Conservation (phyloP, 2,797 vertebrate species). For the Propithecus perrieri region DNA sequence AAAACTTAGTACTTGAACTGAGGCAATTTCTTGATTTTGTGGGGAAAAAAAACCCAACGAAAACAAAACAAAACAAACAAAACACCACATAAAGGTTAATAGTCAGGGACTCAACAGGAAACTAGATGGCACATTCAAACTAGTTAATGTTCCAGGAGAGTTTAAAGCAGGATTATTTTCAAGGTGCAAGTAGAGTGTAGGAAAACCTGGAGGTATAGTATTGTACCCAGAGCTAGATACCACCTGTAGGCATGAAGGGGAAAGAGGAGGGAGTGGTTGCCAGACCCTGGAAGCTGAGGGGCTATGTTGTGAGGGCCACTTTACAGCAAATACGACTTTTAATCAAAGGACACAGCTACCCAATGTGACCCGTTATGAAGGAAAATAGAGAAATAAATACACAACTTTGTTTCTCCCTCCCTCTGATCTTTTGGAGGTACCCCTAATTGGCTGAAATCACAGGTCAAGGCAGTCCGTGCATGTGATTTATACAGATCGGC, state of each 20-base stretch:
- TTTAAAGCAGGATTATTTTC: background rate
- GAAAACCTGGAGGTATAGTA: background rate
- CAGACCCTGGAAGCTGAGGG: background rate
- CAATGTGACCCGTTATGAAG: background rate
- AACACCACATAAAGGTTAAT: background rate
- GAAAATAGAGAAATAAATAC: background rate
- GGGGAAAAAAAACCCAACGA: background rate
- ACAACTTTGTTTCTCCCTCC: background rate
- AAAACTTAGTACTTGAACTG: conserved; percentile 22
- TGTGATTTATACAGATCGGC: background rate
- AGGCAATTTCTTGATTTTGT: conserved; percentile 7
- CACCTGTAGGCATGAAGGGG: background rate
- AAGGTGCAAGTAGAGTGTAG: background rate
- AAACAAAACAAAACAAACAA: background rate
- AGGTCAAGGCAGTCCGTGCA: background rate
- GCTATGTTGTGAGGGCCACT: background rate
- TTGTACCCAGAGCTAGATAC: background rate
- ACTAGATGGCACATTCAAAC: background rate
- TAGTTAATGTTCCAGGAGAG: background rate
- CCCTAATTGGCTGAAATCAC: background rate
- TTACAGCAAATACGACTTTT: background rate
- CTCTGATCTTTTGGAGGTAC: background rate
- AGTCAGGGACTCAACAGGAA: background rate
- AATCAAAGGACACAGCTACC: background rate
- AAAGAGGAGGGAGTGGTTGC: background rate